Base-by-base conservation (phyloP, 2,888 invertebrate genomes). In the Meta bourneti region DNA sequence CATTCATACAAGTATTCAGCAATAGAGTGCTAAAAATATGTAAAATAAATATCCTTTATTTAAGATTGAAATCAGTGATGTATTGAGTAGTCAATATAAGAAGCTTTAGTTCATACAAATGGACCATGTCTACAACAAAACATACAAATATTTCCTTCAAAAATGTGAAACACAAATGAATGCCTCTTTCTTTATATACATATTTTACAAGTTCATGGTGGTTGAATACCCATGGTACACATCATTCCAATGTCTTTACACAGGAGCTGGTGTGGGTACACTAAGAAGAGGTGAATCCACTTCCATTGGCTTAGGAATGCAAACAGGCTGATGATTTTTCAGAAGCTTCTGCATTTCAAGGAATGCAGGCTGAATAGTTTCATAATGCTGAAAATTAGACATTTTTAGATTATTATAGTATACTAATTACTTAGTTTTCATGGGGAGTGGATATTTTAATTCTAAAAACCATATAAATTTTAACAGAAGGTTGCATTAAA, bases 261-360 rank as follows among this genome's bases (percentile, higher is more conserved):
- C 83, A 52, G 90, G 90, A 19, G 93, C 90, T n/a, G 93, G 93
- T n/a, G 93, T 91, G 16, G 93, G 93, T 19, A 91, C 91, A 85
- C 89, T 93, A 0, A 93, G 54, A 7, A 93, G 74, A 7, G 91
- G 93, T 16, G 93, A 91, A 61, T 91, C 91, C 9, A 88, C 91
- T 79, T 91, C 91, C 79, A 93, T 89, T 34, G 88, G 91, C 34
- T 91, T 91, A 69, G 84, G 91, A 54, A 79, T 77, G 74, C 74
- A 70, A 19, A 89, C 86, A 9, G 93, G 90, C 48, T 93, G 93
- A 72, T 91, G 91, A 61, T 90, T 78, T 82, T 93, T 93, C 49
- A 93, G 49, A 4, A 89, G 74, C 78, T 91, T 90, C 69, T 91
- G 91, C 5, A 93, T 71, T 52, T 89, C 89, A 49, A 89, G 84